Conservation (phyloP, 2,113 vertebrate genomes). For the Podarcis raffonei region DNA sequence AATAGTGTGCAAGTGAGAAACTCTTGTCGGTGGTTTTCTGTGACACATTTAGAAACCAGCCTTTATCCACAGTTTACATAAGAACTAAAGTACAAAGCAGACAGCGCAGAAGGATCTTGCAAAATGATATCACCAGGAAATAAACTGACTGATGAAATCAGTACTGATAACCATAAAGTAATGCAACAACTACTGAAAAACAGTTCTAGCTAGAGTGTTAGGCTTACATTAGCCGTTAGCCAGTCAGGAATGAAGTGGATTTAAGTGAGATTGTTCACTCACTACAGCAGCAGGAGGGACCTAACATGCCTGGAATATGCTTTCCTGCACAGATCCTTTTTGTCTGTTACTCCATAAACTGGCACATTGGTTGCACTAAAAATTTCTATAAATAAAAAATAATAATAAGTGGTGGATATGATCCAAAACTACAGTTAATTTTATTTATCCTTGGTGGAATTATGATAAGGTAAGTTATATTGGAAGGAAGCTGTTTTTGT, state of each 20-base stretch:
- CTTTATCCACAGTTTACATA: not conserved
- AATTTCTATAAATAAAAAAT: no score
- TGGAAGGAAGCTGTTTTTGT: not conserved
- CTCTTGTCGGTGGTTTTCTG: not conserved
- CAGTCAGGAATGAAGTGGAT: not conserved
- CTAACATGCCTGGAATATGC: not conserved
- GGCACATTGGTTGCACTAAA: no score
- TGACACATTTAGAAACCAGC: not conserved
- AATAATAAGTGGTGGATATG: not conserved
- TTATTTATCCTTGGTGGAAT: not conserved
- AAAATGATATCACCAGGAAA: not conserved
- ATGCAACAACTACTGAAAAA: not conserved
- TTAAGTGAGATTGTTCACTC: not conserved
- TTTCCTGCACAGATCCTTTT: not conserved
- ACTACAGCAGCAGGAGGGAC: not conserved
- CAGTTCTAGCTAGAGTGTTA: not conserved
- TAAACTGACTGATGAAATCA: not conserved
- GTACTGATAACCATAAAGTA: not conserved
- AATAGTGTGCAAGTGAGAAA: not conserved
- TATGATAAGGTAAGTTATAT: not conserved
- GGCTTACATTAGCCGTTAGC: not conserved
- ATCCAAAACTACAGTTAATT: not conserved
- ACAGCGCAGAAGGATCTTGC: not conserved
- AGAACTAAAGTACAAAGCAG: slow-evolving; percentile 1
- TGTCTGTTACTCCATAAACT: no score